Evolutionary conservation across 2,113 vertebrate species (phyloP), one percentile per base, ranked within the genome.

Genomic region (Raja brachyura): DNA sequence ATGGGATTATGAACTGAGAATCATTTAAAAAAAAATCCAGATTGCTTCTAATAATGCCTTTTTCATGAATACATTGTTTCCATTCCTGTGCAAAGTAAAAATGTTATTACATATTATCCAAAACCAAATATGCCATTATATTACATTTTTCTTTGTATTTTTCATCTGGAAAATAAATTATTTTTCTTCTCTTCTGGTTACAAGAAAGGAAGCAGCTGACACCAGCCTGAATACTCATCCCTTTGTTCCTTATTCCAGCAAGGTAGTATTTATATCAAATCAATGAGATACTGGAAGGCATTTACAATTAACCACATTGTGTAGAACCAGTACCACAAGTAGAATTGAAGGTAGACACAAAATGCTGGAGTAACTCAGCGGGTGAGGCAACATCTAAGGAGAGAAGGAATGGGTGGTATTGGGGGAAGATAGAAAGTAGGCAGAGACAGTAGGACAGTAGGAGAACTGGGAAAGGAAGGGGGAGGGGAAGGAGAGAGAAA

Each of bases 151-250:
- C 11, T n/a, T 76, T 59, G 39, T 22, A 11, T 56, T 48, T 11
- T 90, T 73, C 20, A 93, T 18, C 13, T 81, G 78, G 39, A 39
- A 81, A 31, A 81, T 76, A 76, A 76, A n/a, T 76, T 76, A 76
- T 76, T 76, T 76, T 76, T 11, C 28, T 31, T 76, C 28, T 28
- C 7, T 31, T 76, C 28, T n/a, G 74, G 74, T 10, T n/a, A 76
- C 31, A 76, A 75, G 74, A 75, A 70, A 18, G 68, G 14, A 70
- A 70, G 16, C 18, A 70, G 13, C 13, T 70, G 3, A 70, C 16
- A 18, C 13, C 4, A 70, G 68, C 68, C 16, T 18, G 68, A 70
- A 14, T 20, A 18, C 68, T 70, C 25, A 76, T 76, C 6, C 31
- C 7, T 76, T 76, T 76, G 7, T n/a, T 10, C 25, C 28, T 76